A percentile compares a stretch with the other conserved stretches of the same genome.
These are phyloP conservation scores for Selene dorsalis DNA, from an alignment of 2,797 vertebrate genomes.

Conservation along the genomic window DNA sequence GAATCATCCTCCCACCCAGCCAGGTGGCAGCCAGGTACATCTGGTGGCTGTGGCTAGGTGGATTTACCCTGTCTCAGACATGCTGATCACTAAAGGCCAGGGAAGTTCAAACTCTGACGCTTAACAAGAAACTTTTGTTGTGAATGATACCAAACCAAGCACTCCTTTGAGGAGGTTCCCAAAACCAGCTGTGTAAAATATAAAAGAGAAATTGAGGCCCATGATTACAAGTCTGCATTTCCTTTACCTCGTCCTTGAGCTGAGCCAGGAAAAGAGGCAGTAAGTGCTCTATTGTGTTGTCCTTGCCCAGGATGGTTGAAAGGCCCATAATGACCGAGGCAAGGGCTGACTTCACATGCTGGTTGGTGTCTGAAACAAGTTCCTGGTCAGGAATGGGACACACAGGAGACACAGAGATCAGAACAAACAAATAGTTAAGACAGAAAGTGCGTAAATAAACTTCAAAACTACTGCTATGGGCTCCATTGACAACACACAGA, in stretches of 20 bases:
- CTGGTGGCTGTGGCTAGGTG: slow-evolving; percentile 15
- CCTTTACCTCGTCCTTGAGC: slow-evolving; percentile 90
- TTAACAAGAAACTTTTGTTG: slow-evolving; percentile 8
- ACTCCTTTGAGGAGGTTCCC: neutral
- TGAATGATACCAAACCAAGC: slow-evolving; percentile 14
- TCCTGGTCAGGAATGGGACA: slow-evolving; percentile 76
- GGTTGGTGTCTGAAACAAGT: slow-evolving; percentile 90
- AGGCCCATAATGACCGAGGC: slow-evolving; percentile 92
- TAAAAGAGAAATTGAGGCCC: neutral
- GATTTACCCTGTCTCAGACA: slow-evolving; percentile 31
- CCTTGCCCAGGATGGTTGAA: slow-evolving; percentile 90
- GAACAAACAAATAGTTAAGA: slow-evolving; percentile 44
- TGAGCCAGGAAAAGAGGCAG: slow-evolving; percentile 90
- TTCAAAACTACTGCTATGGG: slow-evolving; percentile 9
- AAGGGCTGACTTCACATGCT: slow-evolving; percentile 91
- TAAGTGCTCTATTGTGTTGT: slow-evolving; percentile 91
- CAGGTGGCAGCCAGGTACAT: slow-evolving; percentile 55
- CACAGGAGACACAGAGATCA: slow-evolving; percentile 49
- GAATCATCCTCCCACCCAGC: slow-evolving; percentile 51
- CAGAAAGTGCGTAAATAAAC: slow-evolving; percentile 30
- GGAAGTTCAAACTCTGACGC: slow-evolving; percentile 1
- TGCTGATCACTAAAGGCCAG: slow-evolving; percentile 15
- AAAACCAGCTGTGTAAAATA: slow-evolving; percentile 24
- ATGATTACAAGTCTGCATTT: slow-evolving; percentile 35
- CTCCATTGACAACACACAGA: slow-evolving; percentile 39